phyloP scores from a whole-genome alignment of 2,113 vertebrate species.

The Microcebus tavaratra region DNA sequence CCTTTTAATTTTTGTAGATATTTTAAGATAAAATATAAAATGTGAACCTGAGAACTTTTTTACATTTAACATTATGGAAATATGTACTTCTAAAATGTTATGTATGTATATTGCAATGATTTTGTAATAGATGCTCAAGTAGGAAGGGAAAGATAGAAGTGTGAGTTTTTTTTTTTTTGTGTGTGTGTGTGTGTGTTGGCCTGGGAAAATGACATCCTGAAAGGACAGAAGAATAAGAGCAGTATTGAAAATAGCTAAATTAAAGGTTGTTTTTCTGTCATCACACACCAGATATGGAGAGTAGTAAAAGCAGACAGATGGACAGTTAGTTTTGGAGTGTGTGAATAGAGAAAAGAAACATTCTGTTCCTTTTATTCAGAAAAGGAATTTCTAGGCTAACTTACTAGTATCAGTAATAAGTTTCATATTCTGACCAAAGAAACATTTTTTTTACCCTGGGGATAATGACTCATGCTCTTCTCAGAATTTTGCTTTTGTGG shows the following conservation, averaged over 20 bases:
- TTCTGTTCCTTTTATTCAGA: constrained; percentile 75
- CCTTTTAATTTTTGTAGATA: neutral
- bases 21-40: constrained; percentile 66
- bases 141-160: neutral
- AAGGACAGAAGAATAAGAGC: constrained; percentile 72
- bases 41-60: neutral
- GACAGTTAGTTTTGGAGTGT: constrained; percentile 65
- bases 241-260: constrained; percentile 73
- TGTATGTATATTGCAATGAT: constrained; percentile 35
- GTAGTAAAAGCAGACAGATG: constrained; percentile 69
- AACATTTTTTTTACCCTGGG: constrained; percentile 61
- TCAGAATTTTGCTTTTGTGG: constrained; percentile 71
- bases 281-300: constrained; percentile 70
- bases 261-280: constrained; percentile 65
- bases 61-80: constrained; percentile 8
- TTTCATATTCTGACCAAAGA: constrained; percentile 68
- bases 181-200: neutral
- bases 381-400: constrained; percentile 69
- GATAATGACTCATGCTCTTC: constrained; percentile 72
- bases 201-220: constrained; percentile 58
- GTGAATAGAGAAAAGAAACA: constrained; percentile 64
- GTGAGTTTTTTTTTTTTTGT: no score
- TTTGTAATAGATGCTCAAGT: constrained; percentile 58
- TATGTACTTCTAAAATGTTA: neutral
- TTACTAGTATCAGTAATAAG: constrained; percentile 74